Evolutionary conservation across 2,113 vertebrate species (phyloP).

Genomic region (Speoplatyrhinus poulsoni): DNA sequence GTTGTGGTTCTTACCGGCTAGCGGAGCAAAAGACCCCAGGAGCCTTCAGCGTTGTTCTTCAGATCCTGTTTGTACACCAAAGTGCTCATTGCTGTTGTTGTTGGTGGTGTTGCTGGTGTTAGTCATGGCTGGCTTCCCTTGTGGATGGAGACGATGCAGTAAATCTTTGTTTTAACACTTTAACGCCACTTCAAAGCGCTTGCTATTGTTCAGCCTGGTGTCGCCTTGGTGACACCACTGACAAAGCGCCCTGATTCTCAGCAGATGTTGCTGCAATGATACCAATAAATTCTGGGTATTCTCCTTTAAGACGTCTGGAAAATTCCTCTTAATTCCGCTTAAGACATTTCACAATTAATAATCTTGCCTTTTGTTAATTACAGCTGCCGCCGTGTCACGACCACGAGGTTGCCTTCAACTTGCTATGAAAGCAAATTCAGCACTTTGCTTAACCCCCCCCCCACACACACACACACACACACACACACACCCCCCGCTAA

Average conservation of each 20-base stretch:
- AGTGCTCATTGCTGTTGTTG: conserved; percentile 26
- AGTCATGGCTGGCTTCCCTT: conserved; percentile 21
- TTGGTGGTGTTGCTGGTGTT: conserved; percentile 5
- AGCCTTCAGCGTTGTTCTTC: conserved; percentile 16
- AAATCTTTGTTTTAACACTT: conserved; percentile 63
- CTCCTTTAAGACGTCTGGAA: conserved; percentile 52
- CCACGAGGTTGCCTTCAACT: conserved; percentile 58
- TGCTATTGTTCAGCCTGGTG: conserved; percentile 40
- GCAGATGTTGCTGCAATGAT: conserved; percentile 63
- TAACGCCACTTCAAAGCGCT: conserved; percentile 26
- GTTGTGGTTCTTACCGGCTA: conserved; percentile 24
- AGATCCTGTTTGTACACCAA: conserved; percentile 21
- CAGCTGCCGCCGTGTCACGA: conserved; percentile 39
- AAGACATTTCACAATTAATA: conserved; percentile 59
- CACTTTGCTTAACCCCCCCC: conserved; percentile 62
- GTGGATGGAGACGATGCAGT: conserved; percentile 30
- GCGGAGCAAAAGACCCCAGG: conserved; percentile 30
- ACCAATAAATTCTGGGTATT: conserved; percentile 55
- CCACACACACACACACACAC: too few species aligned
- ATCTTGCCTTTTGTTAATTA: conserved; percentile 70
- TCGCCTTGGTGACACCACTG: conserved; percentile 43
- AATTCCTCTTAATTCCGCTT: conserved; percentile 65
- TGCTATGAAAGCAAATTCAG: conserved; percentile 46
- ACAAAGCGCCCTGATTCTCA: conserved; percentile 48
- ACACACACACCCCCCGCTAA: conserved; percentile 16